Evolutionary conservation across 2,113 vertebrate species (phyloP).

Genomic region (Syngnathus typhle): DNA sequence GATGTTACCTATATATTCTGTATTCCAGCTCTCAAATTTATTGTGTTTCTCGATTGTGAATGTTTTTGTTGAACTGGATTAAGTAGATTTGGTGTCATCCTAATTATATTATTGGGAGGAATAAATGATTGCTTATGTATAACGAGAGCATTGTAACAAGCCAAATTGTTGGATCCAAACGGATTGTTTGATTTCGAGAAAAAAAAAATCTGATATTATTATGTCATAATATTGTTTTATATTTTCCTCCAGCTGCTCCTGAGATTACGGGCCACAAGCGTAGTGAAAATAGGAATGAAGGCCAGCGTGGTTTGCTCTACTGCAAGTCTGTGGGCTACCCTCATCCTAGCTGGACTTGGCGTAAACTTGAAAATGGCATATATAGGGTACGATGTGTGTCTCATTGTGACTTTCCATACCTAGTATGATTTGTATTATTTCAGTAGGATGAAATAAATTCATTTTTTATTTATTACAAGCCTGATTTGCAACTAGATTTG

Average conservation of each 20-base stretch:
- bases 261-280: slow-evolving; percentile 90
- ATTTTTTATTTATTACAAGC: not conserved
- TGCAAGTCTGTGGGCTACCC: slow-evolving; percentile 95
- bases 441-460: not conserved
- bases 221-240: not conserved
- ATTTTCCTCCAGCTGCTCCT: slow-evolving; percentile 74
- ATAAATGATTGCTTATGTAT: too few relatives aligned
- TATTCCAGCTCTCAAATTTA: not conserved
- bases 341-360: slow-evolving; percentile 86
- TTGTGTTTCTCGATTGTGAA: not conserved
- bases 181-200: too few relatives aligned
- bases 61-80: not conserved
- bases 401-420: not conserved
- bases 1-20: not conserved
- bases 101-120: not conserved
- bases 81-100: not conserved
- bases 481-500: not conserved
- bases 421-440: not conserved
- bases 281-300: slow-evolving; percentile 96
- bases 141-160: not conserved
- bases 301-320: slow-evolving; percentile 83
- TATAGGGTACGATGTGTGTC: slow-evolving; percentile 68
- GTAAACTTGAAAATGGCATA: slow-evolving; percentile 73
- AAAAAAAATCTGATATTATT: too few relatives aligned
- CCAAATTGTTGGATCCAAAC: too few relatives aligned